Percentiles rank a stretch among this genome's conserved stretches.
Evolutionary conservation across 1,140 invertebrate genomes (phyloP).

Genomic region (Glomeris maerens): DNA sequence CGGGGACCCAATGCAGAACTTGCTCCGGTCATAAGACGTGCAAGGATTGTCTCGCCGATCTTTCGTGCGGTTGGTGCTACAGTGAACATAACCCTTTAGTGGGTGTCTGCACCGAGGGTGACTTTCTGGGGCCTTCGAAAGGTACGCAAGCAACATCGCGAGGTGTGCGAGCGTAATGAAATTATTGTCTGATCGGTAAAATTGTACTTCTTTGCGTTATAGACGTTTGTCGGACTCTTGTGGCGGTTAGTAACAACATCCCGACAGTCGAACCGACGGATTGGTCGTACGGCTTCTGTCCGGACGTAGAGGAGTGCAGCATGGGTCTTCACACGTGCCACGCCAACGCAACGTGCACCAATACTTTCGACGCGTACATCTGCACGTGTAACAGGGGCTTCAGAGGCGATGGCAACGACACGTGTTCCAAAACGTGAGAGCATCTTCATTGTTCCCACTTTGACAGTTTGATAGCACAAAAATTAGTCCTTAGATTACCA

Average conservation of each 20-base stretch:
- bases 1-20: conserved; percentile 52
- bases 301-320: conserved; percentile 85
- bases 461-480: neutral
- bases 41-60: conserved; percentile 56
- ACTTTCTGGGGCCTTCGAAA: conserved; percentile 31
- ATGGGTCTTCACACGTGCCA: conserved; percentile 77
- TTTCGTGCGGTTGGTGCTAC: conserved; percentile 90
- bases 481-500: neutral
- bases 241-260: conserved; percentile 15
- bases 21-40: conserved; percentile 64
- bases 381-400: conserved; percentile 71
- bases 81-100: conserved; percentile 70
- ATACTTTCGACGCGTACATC: conserved; percentile 75
- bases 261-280: conserved; percentile 34
- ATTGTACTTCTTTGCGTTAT: neutral
- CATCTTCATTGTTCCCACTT: neutral
- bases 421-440: conserved; percentile 57
- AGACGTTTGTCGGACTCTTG: neutral
- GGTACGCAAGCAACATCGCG: too few species aligned
- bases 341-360: conserved; percentile 73
- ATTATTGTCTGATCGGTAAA: neutral
- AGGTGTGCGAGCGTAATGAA: neutral
- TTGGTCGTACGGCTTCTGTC: conserved; percentile 84
- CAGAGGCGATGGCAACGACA: conserved; percentile 64
- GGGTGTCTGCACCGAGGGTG: conserved; percentile 42